Percentiles rank a stretch among this genome's conserved stretches.
Evolutionary conservation across 2,797 vertebrate genomes (phyloP).

Genomic region (Hapalemur alaotrensis): DNA sequence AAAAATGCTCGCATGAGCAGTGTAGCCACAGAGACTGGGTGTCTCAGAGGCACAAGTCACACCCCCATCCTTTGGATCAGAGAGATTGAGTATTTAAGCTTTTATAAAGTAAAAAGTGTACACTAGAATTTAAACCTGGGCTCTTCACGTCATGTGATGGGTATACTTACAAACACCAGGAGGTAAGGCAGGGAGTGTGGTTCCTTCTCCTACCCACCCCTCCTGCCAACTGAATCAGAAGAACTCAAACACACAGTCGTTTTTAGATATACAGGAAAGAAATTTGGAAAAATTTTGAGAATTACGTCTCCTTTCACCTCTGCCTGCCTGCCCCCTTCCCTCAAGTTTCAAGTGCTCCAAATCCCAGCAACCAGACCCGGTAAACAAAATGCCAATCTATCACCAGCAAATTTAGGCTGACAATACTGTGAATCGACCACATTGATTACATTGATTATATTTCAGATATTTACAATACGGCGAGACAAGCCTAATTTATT

Average conservation of each 20-base stretch:
- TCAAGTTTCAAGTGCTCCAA: conserved; percentile 43
- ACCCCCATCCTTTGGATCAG: not conserved
- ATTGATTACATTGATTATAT: conserved; percentile 88
- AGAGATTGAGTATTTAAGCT: not conserved
- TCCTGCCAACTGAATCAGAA: not conserved
- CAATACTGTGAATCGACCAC: conserved; percentile 80
- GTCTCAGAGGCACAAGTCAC: not conserved
- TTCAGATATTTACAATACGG: conserved; percentile 86
- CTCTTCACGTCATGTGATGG: not conserved
- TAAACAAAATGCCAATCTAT: conserved; percentile 84
- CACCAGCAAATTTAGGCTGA: conserved; percentile 82
- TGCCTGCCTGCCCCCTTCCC: not conserved
- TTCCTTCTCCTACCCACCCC: not conserved
- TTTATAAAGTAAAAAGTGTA: not conserved
- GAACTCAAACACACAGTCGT: not conserved
- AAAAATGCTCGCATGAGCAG: not conserved
- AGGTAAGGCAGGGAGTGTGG: not conserved
- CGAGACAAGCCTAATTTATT: conserved; percentile 86
- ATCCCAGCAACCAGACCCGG: conserved; percentile 72
- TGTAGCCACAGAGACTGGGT: not conserved
- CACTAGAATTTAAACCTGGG: conserved; percentile 24
- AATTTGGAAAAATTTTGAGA: not conserved
- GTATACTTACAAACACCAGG: not conserved
- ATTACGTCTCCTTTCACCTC: not conserved
- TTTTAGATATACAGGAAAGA: not conserved